Conservation (phyloP, 2,113 vertebrate genomes). For the Periophthalmus modestus region DNA sequence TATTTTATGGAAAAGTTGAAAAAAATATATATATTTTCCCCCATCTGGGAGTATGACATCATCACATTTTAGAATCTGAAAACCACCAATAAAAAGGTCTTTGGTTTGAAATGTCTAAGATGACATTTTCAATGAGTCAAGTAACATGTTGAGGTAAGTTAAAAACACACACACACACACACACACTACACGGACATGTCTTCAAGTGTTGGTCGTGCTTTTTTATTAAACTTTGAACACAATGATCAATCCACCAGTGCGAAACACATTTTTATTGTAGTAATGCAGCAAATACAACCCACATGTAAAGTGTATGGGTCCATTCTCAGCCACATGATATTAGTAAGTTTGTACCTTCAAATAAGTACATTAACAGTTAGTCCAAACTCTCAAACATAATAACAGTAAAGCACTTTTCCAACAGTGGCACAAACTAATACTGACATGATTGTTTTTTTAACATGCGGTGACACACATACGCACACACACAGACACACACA, state of each 20-base stretch:
- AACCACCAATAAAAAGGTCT: too few species aligned
- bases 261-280: conserved; percentile 27
- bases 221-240: conserved; percentile 59
- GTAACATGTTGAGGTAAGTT: too few species aligned
- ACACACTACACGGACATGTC: background rate
- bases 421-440: conserved; percentile 20
- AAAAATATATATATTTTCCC: too few species aligned
- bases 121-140: too few species aligned
- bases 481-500: conserved; percentile 54
- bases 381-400: conserved; percentile 6
- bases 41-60: too few species aligned
- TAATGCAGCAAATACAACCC: conserved; percentile 20
- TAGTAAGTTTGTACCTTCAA: background rate
- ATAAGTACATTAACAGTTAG: conserved; percentile 3
- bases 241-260: conserved; percentile 18
- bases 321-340: background rate
- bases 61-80: too few species aligned
- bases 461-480: conserved; percentile 18
- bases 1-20: too few species aligned
- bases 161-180: too few species aligned
- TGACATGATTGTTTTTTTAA: conserved; percentile 15
- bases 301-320: background rate
- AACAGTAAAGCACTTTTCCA: conserved; percentile 1
- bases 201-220: conserved; percentile 34
- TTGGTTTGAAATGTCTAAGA: too few species aligned